phyloP scores from a whole-genome alignment of 2,113 vertebrate genomes.

The Pardalotus punctatus region DNA sequence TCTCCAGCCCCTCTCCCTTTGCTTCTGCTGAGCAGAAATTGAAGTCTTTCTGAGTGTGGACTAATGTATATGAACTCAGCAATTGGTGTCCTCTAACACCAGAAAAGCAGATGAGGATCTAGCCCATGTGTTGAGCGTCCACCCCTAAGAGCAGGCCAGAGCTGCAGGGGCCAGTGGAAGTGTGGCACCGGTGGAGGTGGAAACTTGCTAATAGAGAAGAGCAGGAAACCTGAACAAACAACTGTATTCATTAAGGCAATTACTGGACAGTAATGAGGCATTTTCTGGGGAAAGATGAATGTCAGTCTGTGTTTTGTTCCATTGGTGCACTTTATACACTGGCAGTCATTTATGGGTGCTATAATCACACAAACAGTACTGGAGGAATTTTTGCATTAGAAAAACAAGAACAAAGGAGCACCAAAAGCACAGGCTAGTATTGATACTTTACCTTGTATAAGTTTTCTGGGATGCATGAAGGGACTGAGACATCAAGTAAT shows the following conservation, averaged over 20 bases:
- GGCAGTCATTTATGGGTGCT: neutral
- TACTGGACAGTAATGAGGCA: neutral
- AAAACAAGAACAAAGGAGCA: neutral
- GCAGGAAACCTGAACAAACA: neutral
- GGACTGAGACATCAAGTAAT: neutral
- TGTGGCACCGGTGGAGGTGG: neutral
- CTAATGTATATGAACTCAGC: neutral
- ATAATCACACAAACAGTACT: neutral
- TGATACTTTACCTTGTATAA: neutral
- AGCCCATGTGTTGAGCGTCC: neutral
- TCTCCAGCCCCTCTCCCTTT: neutral
- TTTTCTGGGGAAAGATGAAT: neutral
- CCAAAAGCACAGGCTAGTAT: neutral
- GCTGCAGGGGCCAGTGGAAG: neutral
- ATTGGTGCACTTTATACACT: rapidly evolving
- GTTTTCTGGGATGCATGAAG: neutral
- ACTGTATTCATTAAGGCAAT: neutral
- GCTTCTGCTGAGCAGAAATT: neutral
- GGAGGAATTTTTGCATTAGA: neutral
- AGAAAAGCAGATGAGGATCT: neutral
- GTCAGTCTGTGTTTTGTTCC: neutral
- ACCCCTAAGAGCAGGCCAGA: neutral
- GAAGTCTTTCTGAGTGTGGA: neutral
- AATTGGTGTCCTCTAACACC: rapidly evolving
- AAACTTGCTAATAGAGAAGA: neutral